Evolutionary conservation across 2,888 invertebrate genomes (phyloP), one percentile per base, ranked within the genome.

Genomic region (Ypsolopha scabrella): DNA sequence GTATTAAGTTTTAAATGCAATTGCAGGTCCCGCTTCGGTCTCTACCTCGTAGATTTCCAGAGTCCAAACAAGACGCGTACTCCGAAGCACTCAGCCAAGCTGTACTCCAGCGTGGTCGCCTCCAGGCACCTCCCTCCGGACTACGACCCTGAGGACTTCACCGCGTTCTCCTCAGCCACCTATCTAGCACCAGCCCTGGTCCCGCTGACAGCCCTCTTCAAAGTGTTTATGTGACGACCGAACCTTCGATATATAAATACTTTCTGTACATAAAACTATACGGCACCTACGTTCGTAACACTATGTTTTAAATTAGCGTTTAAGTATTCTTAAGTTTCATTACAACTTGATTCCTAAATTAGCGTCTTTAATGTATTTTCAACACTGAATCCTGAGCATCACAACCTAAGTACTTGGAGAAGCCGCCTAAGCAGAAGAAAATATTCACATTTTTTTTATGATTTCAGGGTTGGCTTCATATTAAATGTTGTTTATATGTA

Each of bases 1-100:
- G 74, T 49, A 43, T 50, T 50, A 36, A 52, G 35, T 75, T 69
- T 24, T 24, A 24, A 24, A 24, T 24, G 24, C 24, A 24, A 24
- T 81, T 85, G 70, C 81, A 90, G 90, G 67, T 89, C 89, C 75
- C 90, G 89, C 75, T 93, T 93, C 76, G 93, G 93, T 56, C 78
- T 93, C 53, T 91, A 90, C 66, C 87, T 90, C 66, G 92, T 93
- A 41, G 90, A 94, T 76, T 93, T 92, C 68, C 78, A 80, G 48
- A 90, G 90, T 64, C 90, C 91, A 6, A 81, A 89, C 56, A 89
- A 89, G 63, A 89, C 90, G 43, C 81, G 93, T 57, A 90, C 90
- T 51, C 87, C 91, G 38, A 93, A 93, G 74, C 72, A 87, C 46
- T 93, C 93, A 9, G 90, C 90, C 6, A 73, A 76, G 62, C 83